Base-by-base conservation (phyloP, 2,797 vertebrate species). In the Tiaroga cobitis region DNA sequence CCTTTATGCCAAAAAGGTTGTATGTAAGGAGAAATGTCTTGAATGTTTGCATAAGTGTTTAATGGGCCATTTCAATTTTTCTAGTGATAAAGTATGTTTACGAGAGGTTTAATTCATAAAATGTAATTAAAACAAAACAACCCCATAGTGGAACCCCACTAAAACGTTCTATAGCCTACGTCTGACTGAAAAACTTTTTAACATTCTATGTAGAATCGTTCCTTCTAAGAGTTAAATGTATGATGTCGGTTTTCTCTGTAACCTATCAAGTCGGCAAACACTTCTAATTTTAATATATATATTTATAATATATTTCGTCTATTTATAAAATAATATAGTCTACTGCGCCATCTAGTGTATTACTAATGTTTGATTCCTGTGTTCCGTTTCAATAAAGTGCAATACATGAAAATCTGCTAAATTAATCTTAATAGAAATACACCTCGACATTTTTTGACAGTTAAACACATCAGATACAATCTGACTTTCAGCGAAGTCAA, bases 311-410 rank as follows among this genome's bases (percentile, higher is more conserved):
- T 46, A 46, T 49, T 73, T 21, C 16, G n/a, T 29, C 68, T 54
- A 69, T n/a, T n/a, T n/a, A n/a, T n/a, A n/a, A n/a, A n/a, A n/a
- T n/a, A n/a, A n/a, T n/a, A n/a, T n/a, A n/a, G n/a, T 29, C 68
- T 54, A 69, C 8, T 54, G 65, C 79, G 37, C 34, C 46, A 81
- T 21, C 80, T 70, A 39, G 19, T 81, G 46, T 26, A 39, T 51
- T 2, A 21, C 24, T 13, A 21, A 9, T 32, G 26, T 74, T 51
- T 9, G 29, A 34, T 34, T 67, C 1, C 2, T 37, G 3, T 0
- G 8, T 19, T 67, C 4, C 2, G 18, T n/a, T 72, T 49, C 15
- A 4, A 16, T 24, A 21, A 0, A 41, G 13, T 39, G 24, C 21
- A 15, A 41, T 41, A 43, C 37, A 11, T 43, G 39, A 72, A 72